Conservation (phyloP, 2,888 invertebrate species). For the Perizoma affinitatum region DNA sequence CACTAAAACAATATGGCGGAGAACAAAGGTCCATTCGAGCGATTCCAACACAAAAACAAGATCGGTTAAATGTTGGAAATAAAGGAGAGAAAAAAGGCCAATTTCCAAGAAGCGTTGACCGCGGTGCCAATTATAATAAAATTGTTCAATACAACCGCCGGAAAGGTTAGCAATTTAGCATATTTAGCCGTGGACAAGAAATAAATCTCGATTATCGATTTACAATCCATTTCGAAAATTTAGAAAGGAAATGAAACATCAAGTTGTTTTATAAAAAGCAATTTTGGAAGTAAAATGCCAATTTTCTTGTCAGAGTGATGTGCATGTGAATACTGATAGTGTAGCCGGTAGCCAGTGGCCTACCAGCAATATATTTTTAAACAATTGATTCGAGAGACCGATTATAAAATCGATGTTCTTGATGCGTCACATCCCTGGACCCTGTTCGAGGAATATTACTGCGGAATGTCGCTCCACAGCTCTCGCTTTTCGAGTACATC, state of each 20-base stretch:
- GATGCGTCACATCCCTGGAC: constrained; percentile 44
- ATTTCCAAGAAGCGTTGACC: constrained; percentile 80
- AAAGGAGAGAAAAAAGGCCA: constrained; percentile 67
- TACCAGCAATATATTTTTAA: constrained; percentile 12
- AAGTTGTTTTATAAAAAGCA: constrained; percentile 21
- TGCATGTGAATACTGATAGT: constrained; percentile 21
- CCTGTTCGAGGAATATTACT: constrained; percentile 72
- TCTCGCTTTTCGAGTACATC: constrained; percentile 67
- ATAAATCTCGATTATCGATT: constrained; percentile 39
- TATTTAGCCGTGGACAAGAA: constrained; percentile 51
- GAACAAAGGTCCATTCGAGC: constrained; percentile 72
- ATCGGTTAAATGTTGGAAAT: constrained; percentile 73
- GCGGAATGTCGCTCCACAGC: constrained; percentile 75
- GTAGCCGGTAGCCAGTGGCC: constrained; percentile 14
- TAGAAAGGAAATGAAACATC: constrained; percentile 34
- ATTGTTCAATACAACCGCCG: constrained; percentile 74
- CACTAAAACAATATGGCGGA: constrained; percentile 74
- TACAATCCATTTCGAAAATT: constrained; percentile 39
- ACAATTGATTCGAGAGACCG: constrained; percentile 27
- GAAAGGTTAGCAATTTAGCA: constrained; percentile 71
- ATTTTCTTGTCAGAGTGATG: constrained; percentile 37
- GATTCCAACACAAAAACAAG: constrained; percentile 73
- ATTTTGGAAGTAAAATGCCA: constrained; percentile 31
- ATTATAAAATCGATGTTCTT: constrained; percentile 59
- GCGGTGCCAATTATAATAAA: constrained; percentile 80